A percentile compares a stretch with the other conserved stretches of the same genome.
These are phyloP conservation scores for Leucopsar rothschildi DNA, from an alignment of 2,113 vertebrate genomes.

Conservation along the genomic window DNA sequence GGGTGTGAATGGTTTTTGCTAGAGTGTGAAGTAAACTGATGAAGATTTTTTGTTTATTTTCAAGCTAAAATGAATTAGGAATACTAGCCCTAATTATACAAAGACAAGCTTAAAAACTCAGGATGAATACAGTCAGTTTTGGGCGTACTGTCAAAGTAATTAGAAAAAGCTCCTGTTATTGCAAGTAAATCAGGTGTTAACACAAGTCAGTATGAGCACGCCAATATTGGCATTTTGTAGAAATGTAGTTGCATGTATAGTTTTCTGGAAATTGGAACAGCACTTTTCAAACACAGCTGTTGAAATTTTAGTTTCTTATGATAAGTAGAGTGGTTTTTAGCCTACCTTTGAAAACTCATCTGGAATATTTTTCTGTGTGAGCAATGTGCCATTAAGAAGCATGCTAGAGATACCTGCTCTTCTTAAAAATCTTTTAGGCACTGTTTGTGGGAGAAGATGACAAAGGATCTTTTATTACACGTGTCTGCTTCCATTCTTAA, in stretches of 20 bases:
- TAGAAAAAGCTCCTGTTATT: not conserved
- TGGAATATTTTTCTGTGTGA: not conserved
- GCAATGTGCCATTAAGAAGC: not conserved
- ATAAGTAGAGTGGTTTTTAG: not conserved
- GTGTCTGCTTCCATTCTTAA: not conserved
- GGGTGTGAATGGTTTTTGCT: not conserved
- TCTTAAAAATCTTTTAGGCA: not conserved
- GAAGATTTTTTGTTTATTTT: not conserved
- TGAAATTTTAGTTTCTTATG: not conserved
- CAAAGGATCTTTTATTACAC: not conserved
- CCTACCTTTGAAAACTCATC: not conserved
- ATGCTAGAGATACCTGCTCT: not conserved
- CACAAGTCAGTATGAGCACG: not conserved
- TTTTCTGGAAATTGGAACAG: not conserved
- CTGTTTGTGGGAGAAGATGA: not conserved
- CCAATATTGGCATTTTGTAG: not conserved
- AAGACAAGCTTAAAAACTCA: not conserved
- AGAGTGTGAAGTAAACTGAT: constrained; percentile 39
- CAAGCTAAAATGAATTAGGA: not conserved
- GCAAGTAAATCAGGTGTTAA: not conserved
- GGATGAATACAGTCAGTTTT: not conserved
- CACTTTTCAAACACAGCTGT: not conserved
- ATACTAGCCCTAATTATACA: not conserved
- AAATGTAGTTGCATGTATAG: not conserved
- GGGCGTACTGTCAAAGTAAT: not conserved